phyloP scores from a whole-genome alignment of 2,113 vertebrate genomes.

The Paramisgurnus dabryanus region DNA sequence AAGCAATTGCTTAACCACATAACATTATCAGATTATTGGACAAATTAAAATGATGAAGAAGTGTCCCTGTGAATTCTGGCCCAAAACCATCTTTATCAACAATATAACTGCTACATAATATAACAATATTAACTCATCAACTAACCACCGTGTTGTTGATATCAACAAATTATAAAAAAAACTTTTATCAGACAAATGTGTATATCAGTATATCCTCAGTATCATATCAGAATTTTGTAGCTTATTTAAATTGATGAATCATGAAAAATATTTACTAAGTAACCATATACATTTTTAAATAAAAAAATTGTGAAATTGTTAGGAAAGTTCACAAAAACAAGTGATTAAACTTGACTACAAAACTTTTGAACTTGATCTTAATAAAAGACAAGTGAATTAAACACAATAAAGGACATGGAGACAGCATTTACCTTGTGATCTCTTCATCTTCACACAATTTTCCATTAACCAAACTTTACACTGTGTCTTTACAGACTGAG shows the following conservation, averaged over 20 bases:
- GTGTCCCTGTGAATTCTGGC: not conserved
- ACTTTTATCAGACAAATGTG: too few species aligned
- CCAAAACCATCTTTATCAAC: not conserved
- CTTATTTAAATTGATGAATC: too few species aligned
- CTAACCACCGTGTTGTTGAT: not conserved
- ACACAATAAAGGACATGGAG: not conserved
- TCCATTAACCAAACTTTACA: not conserved
- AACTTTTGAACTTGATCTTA: not conserved
- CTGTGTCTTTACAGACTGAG: slow-evolving; percentile 7
- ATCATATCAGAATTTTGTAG: too few species aligned
- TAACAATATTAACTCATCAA: not conserved
- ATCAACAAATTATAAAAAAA: not conserved
- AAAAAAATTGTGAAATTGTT: too few species aligned
- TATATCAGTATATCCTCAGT: too few species aligned
- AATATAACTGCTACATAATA: not conserved
- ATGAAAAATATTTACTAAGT: too few species aligned
- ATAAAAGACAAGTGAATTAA: not conserved
- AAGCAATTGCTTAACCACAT: not conserved
- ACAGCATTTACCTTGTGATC: slow-evolving; percentile 26
- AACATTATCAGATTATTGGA: too few species aligned
- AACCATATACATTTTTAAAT: too few species aligned
- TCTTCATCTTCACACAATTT: not conserved
- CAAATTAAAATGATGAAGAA: not conserved
- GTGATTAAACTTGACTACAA: too few species aligned
- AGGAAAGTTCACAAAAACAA: too few species aligned